Evolutionary conservation across 2,113 vertebrate genomes (phyloP).

Genomic region (Callipepla californica): DNA sequence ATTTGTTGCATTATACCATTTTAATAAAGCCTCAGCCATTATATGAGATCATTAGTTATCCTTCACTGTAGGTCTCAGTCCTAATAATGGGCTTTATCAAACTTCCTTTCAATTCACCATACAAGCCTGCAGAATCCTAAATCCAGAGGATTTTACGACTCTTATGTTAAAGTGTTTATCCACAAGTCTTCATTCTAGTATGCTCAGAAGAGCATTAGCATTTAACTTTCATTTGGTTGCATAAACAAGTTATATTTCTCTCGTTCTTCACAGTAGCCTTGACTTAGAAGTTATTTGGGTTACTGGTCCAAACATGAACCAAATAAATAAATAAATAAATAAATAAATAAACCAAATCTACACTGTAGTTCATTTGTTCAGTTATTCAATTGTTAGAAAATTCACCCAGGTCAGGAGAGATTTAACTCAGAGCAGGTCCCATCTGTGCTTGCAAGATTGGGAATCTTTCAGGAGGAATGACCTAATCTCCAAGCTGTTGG

Average conservation of each 20-base stretch:
- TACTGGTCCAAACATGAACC: background rate
- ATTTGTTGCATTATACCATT: background rate
- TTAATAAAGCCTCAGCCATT: background rate
- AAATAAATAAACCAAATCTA: background rate
- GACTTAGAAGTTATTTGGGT: background rate
- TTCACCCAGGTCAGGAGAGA: background rate
- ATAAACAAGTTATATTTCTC: background rate
- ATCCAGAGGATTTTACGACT: background rate
- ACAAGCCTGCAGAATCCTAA: background rate
- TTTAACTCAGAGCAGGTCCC: background rate
- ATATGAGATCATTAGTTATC: background rate
- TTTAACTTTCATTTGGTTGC: background rate
- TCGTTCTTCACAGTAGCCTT: background rate
- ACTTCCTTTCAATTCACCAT: background rate
- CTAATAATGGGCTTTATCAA: background rate
- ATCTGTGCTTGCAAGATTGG: background rate
- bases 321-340: no score
- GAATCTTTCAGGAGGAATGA: background rate
- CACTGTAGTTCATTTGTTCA: background rate
- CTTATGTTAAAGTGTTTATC: background rate
- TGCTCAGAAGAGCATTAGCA: background rate
- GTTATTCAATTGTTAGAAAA: background rate
- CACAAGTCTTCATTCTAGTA: background rate
- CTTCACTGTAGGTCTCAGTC: fast-evolving
- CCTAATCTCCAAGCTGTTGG: background rate